These are phyloP conservation scores for Anisognathus igniventris DNA, from an alignment of 2,797 vertebrate species.

Conservation along the genomic window DNA sequence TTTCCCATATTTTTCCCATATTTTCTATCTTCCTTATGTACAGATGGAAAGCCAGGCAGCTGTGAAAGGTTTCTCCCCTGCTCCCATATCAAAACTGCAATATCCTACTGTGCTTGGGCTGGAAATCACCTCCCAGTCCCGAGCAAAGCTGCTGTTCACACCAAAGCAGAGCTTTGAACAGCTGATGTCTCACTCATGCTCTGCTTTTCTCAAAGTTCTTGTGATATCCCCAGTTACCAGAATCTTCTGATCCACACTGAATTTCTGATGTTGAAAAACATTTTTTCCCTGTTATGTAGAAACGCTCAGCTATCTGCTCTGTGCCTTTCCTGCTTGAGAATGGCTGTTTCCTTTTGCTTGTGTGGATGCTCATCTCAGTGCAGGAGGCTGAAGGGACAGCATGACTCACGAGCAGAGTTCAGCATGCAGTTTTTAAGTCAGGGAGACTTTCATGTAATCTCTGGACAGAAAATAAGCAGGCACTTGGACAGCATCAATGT, in stretches of 20 bases:
- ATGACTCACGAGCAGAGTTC: not conserved
- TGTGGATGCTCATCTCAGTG: not conserved
- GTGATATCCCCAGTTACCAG: not conserved
- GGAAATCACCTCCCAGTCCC: not conserved
- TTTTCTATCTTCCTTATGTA: not conserved
- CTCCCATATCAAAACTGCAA: not conserved
- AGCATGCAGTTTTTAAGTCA: not conserved
- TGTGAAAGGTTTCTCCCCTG: accelerated
- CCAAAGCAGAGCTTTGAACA: not conserved
- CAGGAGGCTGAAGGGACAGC: not conserved
- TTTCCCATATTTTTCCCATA: not conserved
- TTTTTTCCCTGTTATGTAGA: not conserved
- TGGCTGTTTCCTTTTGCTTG: not conserved
- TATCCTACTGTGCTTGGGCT: not conserved
- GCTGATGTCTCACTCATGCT: not conserved
- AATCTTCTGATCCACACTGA: not conserved
- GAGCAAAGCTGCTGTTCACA: not conserved
- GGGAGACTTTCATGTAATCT: not conserved
- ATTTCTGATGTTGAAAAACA: not conserved
- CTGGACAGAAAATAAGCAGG: not conserved
- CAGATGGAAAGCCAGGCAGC: not conserved
- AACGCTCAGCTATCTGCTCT: not conserved
- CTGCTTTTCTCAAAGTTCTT: not conserved
- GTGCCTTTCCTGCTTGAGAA: not conserved
- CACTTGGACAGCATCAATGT: not conserved